Percentiles rank a stretch among this genome's conserved stretches.
Evolutionary conservation across 2,797 vertebrate species (phyloP).

Genomic region (Pteronotus mesoamericanus): DNA sequence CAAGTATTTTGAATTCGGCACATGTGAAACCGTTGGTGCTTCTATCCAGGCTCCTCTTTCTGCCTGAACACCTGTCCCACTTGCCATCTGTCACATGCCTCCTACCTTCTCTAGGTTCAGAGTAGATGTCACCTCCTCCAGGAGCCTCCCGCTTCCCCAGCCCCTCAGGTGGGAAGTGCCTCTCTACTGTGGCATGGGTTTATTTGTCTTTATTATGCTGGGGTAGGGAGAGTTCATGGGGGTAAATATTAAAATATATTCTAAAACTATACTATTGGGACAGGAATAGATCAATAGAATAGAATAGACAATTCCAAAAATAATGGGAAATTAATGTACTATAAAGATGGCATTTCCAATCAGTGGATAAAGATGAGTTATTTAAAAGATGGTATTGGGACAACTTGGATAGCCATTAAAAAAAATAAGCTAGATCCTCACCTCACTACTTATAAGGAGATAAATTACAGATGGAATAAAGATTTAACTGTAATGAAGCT

Average conservation of each 20-base stretch:
- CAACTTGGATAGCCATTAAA: not conserved
- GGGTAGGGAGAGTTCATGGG: not conserved
- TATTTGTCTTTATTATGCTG: not conserved
- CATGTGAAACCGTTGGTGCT: not conserved
- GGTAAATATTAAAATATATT: not conserved
- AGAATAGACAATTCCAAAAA: not conserved
- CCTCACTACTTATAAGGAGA: not conserved
- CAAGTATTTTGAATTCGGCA: not conserved
- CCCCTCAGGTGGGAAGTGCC: not conserved
- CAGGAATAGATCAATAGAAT: not conserved
- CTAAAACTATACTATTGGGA: not conserved
- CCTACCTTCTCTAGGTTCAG: not conserved
- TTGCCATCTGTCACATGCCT: not conserved
- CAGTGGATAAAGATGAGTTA: not conserved
- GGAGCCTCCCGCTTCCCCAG: not conserved
- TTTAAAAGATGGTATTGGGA: not conserved
- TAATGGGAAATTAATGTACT: not conserved
- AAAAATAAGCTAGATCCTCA: not conserved
- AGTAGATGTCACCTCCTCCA: not conserved
- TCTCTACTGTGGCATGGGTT: not conserved
- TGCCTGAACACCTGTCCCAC: not conserved
- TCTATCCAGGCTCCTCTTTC: not conserved
- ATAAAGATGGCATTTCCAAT: not conserved
- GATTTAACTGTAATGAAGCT: constrained; percentile 4
- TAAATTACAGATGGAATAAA: constrained; percentile 11